A percentile compares a stretch with the other conserved stretches of the same genome.
Conservation (phyloP, 2,113 vertebrate species). For the Pollachius pollachius region DNA sequence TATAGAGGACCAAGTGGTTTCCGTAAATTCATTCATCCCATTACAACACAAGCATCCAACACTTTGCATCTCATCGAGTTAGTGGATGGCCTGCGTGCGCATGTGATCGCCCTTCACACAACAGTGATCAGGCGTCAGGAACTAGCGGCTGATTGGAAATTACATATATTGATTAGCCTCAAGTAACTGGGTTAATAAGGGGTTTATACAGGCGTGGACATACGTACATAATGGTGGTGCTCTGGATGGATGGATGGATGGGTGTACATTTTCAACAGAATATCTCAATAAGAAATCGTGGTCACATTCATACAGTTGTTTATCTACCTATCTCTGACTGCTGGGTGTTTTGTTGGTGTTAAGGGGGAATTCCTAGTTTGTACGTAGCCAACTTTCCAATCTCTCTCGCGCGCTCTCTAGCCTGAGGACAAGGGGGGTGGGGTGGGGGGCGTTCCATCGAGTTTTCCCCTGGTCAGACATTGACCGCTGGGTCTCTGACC, state of each 20-base stretch:
- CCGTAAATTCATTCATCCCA: too few relatives aligned
- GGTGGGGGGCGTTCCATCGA: constrained; percentile 44
- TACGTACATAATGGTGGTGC: neutral
- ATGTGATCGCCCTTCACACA: constrained; percentile 63
- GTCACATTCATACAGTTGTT: too few relatives aligned
- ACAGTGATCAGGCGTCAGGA: constrained; percentile 60
- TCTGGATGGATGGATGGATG: neutral
- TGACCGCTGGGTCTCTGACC: constrained; percentile 16
- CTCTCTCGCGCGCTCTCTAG: neutral
- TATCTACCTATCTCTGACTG: too few relatives aligned
- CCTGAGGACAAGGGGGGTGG: neutral
- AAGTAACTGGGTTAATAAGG: neutral
- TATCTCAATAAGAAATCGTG: too few relatives aligned
- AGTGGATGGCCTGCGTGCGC: neutral
- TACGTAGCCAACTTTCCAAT: neutral
- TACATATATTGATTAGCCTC: constrained; percentile 66
- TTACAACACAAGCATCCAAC: too few relatives aligned
- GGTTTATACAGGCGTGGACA: neutral
- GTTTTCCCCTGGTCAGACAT: constrained; percentile 48
- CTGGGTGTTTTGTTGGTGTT: neutral
- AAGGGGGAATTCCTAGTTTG: constrained; percentile 5
- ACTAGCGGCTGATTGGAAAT: constrained; percentile 38
- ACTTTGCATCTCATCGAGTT: neutral
- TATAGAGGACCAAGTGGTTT: too few relatives aligned
- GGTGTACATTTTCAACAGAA: neutral